A percentile compares a stretch with the other conserved stretches of the same genome.
phyloP scores from a whole-genome alignment of 2,888 invertebrate species.

The Dorcus parallelipipedus region DNA sequence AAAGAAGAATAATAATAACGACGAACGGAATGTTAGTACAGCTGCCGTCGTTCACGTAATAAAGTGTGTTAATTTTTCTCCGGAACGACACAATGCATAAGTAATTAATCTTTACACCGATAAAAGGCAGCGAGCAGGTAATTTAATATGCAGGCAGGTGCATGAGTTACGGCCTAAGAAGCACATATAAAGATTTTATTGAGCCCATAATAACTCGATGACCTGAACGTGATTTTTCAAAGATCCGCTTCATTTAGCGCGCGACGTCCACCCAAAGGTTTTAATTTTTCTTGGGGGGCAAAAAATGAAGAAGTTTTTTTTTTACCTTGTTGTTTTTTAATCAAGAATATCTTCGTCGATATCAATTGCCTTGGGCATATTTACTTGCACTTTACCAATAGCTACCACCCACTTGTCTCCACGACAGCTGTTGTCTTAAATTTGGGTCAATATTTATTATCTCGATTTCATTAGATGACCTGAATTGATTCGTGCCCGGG shows the following conservation, averaged over 20 bases:
- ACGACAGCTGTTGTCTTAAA: neutral
- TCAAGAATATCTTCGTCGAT: slow-evolving; percentile 3
- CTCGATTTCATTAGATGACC: too few relatives aligned
- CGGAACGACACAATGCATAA: neutral
- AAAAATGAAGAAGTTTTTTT: too few relatives aligned
- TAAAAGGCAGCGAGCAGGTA: neutral
- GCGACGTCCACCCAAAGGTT: neutral
- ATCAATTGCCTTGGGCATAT: slow-evolving; percentile 2
- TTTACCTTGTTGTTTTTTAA: too few relatives aligned
- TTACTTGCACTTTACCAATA: slow-evolving; percentile 7
- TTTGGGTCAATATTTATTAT: neutral
- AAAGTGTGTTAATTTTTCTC: neutral
- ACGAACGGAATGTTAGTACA: too few relatives aligned
- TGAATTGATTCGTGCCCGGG: neutral
- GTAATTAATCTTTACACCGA: neutral
- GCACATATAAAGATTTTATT: slow-evolving; percentile 7
- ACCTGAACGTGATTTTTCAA: slow-evolving; percentile 11
- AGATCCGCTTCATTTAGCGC: slow-evolving; percentile 10
- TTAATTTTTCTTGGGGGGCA: too few relatives aligned
- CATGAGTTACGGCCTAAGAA: neutral
- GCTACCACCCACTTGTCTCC: slow-evolving; percentile 1
- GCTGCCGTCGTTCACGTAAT: neutral
- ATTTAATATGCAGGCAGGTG: slow-evolving; percentile 1
- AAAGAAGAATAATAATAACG: too few relatives aligned
- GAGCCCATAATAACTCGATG: slow-evolving; percentile 10